Conservation (phyloP, 2,888 invertebrate genomes). For the Spialia ferax region DNA sequence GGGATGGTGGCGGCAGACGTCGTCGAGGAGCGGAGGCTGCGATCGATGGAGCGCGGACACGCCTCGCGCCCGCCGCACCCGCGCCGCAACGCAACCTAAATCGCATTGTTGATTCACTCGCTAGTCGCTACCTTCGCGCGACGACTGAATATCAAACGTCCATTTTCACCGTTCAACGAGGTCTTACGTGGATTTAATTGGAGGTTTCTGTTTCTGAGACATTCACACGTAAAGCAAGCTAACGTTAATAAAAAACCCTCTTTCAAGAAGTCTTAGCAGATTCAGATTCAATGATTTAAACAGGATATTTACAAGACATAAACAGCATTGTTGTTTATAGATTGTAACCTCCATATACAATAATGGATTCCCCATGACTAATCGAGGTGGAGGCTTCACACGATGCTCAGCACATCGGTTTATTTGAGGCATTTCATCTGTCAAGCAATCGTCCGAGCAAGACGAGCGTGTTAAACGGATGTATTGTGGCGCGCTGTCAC, state of each 20-base stretch:
- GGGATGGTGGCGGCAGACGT: slow-evolving; percentile 72
- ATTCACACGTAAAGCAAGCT: too few species aligned
- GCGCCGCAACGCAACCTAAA: slow-evolving; percentile 61
- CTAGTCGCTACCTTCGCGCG: slow-evolving; percentile 21
- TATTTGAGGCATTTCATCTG: slow-evolving; percentile 64
- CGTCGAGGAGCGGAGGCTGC: slow-evolving; percentile 85
- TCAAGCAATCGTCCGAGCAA: slow-evolving; percentile 75
- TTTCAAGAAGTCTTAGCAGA: too few species aligned
- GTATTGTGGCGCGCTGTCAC: slow-evolving; percentile 80
- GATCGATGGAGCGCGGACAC: slow-evolving; percentile 86
- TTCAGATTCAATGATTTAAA: not conserved
- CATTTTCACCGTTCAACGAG: not conserved
- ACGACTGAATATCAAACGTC: slow-evolving; percentile 1
- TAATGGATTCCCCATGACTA: slow-evolving; percentile 6
- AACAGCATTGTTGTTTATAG: not conserved
- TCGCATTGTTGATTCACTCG: slow-evolving; percentile 75
- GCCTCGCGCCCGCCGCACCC: slow-evolving; percentile 79
- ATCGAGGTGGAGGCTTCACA: slow-evolving; percentile 36
- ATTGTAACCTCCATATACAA: not conserved
- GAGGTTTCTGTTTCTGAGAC: not conserved
- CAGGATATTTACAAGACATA: not conserved
- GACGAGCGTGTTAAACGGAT: slow-evolving; percentile 84
- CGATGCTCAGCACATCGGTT: slow-evolving; percentile 55
- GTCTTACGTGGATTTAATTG: not conserved
- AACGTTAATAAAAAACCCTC: too few species aligned